phyloP scores from a whole-genome alignment of 2,113 vertebrate genomes.

The Psophia crepitans region DNA sequence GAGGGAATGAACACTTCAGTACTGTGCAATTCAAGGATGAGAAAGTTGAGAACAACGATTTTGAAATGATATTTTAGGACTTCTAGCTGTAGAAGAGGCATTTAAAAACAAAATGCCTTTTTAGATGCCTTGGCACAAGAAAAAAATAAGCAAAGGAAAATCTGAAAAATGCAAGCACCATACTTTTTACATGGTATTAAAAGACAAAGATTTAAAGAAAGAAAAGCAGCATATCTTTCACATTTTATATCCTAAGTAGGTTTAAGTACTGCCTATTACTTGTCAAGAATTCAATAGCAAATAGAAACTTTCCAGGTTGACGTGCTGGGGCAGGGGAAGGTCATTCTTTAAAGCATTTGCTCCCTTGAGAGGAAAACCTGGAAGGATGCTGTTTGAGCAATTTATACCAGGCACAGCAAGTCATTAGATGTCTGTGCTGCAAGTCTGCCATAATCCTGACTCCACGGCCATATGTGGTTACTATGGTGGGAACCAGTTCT shows the following conservation, averaged over 20 bases:
- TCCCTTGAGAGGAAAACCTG: conserved; percentile 69
- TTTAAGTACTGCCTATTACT: conserved; percentile 66
- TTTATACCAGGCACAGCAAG: conserved; percentile 62
- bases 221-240: not conserved
- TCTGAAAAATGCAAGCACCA: not conserved
- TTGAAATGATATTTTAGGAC: not conserved
- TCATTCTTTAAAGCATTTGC: conserved; percentile 67
- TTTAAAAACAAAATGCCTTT: not conserved
- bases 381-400: conserved; percentile 72
- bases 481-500: conserved; percentile 6
- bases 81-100: not conserved
- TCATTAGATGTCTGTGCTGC: conserved; percentile 53
- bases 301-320: conserved; percentile 69
- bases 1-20: not conserved
- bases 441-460: conserved; percentile 26
- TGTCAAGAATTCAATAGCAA: conserved; percentile 68
- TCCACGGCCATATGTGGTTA: conserved; percentile 39
- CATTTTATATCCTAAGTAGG: conserved; percentile 52
- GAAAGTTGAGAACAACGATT: not conserved
- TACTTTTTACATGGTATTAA: conserved; percentile 1
- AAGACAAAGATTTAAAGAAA: conserved; percentile 1
- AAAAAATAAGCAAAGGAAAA: not conserved
- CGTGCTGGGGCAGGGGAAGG: conserved; percentile 55
- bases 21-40: not conserved
- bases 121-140: not conserved